A percentile compares a stretch with the other conserved stretches of the same genome.
phyloP scores from a whole-genome alignment of 2,888 invertebrate genomes.

The Ophonus ardosiacus region DNA sequence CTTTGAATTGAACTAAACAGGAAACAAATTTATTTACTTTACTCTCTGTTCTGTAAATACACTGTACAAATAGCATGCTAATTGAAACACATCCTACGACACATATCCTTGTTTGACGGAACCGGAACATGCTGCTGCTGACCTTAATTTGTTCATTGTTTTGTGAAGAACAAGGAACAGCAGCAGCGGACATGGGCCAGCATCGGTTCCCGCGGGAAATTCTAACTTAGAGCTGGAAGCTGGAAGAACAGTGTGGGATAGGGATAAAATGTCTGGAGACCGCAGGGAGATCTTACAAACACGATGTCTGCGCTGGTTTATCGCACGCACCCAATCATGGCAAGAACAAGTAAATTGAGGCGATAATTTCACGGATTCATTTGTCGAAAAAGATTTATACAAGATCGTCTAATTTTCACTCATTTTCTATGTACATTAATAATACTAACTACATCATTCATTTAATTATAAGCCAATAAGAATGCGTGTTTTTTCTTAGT shows the following conservation, averaged over 20 bases:
- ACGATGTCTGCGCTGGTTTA: constrained; percentile 34
- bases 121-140: constrained; percentile 43
- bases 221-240: constrained; percentile 52
- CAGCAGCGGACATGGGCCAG: background rate
- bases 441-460: too few species aligned
- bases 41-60: background rate
- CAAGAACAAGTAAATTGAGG: background rate
- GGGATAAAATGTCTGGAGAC: constrained; percentile 55
- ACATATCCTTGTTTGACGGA: constrained; percentile 49
- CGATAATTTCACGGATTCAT: background rate
- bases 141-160: constrained; percentile 60
- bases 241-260: constrained; percentile 1
- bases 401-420: too few species aligned
- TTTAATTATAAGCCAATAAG: too few species aligned
- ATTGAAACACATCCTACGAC: constrained; percentile 34
- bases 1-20: background rate
- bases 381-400: background rate
- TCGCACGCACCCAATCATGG: constrained; percentile 32
- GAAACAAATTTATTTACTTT: background rate
- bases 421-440: too few species aligned
- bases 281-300: constrained; percentile 40
- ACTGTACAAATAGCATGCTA: constrained; percentile 26
- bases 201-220: constrained; percentile 44
- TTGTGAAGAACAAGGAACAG: constrained; percentile 16
- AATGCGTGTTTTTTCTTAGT: too few species aligned